Conservation (phyloP, 2,888 invertebrate species). For the Plemyria rubiginata region DNA sequence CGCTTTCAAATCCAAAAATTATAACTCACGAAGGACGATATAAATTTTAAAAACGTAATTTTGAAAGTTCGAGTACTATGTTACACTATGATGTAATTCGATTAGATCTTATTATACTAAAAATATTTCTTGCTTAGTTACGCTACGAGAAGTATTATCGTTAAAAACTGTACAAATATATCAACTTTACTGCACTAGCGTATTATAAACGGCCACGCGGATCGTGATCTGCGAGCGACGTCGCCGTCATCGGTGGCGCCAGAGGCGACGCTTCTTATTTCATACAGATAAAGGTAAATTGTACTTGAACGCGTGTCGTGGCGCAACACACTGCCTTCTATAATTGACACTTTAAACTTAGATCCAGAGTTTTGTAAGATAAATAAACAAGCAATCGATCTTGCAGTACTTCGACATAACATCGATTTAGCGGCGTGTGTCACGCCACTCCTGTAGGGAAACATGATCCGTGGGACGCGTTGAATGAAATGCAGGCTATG, state of each 20-base stretch:
- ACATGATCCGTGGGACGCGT: background rate
- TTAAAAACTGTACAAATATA: conserved; percentile 83
- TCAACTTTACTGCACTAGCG: conserved; percentile 69
- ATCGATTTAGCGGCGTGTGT: conserved; percentile 1
- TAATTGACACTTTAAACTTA: conserved; percentile 30
- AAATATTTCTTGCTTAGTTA: conserved; percentile 81
- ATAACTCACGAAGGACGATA: conserved; percentile 68
- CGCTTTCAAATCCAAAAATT: conserved; percentile 60
- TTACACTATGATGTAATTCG: conserved; percentile 83
- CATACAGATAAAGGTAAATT: conserved; percentile 67
- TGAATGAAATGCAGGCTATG: conserved; percentile 6
- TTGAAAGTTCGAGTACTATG: conserved; percentile 72
- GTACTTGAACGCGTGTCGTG: conserved; percentile 58
- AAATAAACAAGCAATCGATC: background rate
- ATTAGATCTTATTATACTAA: conserved; percentile 83
- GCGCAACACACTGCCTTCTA: conserved; percentile 42
- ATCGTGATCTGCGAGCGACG: conserved; percentile 11
- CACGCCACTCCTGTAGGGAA: conserved; percentile 2
- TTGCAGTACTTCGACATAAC: background rate
- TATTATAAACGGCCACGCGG: conserved; percentile 49
- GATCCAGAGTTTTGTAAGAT: conserved; percentile 2
- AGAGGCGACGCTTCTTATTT: conserved; percentile 43
- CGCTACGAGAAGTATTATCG: conserved; percentile 78
- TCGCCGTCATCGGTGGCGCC: conserved; percentile 57
- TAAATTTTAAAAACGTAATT: conserved; percentile 71